Conservation (phyloP, 2,797 vertebrate species). For the Pelodytes ibericus region DNA sequence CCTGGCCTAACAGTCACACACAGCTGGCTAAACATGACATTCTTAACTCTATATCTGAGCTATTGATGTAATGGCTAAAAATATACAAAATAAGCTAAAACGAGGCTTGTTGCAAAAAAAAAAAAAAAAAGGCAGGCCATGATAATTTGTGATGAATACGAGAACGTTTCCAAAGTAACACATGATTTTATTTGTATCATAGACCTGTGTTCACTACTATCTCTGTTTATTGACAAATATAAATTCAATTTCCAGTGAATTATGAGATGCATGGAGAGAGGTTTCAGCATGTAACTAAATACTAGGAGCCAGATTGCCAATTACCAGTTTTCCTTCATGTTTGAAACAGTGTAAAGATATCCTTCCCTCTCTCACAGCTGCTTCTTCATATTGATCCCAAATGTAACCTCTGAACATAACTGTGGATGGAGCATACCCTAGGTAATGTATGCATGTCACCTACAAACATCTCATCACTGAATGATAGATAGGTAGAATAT, state of each 20-base stretch:
- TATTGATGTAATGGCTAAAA: too few relatives aligned
- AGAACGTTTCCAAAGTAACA: too few relatives aligned
- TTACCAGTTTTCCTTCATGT: slow-evolving; percentile 16
- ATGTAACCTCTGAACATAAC: not conserved
- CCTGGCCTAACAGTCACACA: too few relatives aligned
- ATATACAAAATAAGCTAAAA: too few relatives aligned
- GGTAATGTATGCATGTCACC: not conserved
- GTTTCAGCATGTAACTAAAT: slow-evolving; percentile 30
- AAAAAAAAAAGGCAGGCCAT: too few relatives aligned
- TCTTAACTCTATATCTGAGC: too few relatives aligned
- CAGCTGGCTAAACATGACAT: too few relatives aligned
- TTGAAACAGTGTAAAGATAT: slow-evolving; percentile 14
- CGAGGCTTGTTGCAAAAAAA: too few relatives aligned
- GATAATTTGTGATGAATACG: too few relatives aligned
- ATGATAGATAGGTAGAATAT: too few relatives aligned
- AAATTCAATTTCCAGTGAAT: slow-evolving; percentile 19
- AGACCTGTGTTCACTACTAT: not conserved
- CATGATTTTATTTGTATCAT: not conserved
- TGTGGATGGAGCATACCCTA: not conserved
- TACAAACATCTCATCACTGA: too few relatives aligned
- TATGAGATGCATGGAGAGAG: slow-evolving; percentile 27
- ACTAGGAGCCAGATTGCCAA: slow-evolving; percentile 13
- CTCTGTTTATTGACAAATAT: slow-evolving; percentile 29
- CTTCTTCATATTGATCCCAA: not conserved
- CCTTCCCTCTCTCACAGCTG: slow-evolving; percentile 1